Conservation (phyloP, 2,797 vertebrate species). For the Setipinna tenuifilis region DNA sequence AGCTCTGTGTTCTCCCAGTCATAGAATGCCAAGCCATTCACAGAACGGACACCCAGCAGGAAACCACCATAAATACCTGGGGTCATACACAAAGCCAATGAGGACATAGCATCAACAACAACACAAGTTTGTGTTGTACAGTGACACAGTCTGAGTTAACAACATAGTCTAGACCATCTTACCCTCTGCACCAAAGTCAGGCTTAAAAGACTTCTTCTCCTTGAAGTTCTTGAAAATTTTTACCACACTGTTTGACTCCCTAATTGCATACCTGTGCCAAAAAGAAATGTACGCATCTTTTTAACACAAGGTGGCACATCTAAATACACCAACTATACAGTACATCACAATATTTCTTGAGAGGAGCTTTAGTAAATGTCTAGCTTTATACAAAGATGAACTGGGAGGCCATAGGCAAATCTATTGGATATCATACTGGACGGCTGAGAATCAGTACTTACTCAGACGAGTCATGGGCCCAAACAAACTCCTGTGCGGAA, state of each 20-base stretch:
- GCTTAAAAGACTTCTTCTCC: slow-evolving; percentile 98
- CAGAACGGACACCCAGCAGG: slow-evolving; percentile 90
- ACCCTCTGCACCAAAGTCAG: slow-evolving; percentile 99
- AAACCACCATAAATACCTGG: slow-evolving; percentile 95
- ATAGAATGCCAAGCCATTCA: slow-evolving; percentile 96
- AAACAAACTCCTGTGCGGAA: slow-evolving; percentile 96
- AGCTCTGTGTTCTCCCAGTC: slow-evolving; percentile 98
- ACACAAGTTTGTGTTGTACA: no score
- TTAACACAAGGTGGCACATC: background rate
- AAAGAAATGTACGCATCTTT: slow-evolving; percentile 17
- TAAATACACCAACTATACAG: background rate
- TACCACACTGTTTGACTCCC: slow-evolving; percentile 94
- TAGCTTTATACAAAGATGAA: background rate
- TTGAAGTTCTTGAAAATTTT: slow-evolving; percentile 99
- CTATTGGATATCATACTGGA: background rate
- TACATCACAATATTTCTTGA: background rate
- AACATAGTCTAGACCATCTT: slow-evolving; percentile 30
- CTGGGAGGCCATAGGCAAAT: background rate
- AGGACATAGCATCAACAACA: background rate
- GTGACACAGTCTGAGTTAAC: background rate
- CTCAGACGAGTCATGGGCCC: slow-evolving; percentile 98
- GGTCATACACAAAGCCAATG: background rate
- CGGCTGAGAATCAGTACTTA: slow-evolving; percentile 70
- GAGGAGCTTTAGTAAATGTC: background rate
- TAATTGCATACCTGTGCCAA: slow-evolving; percentile 86